These are phyloP conservation scores for Sylvilagus bachmani DNA, from an alignment of 2,113 vertebrate species.

Conservation along the genomic window DNA sequence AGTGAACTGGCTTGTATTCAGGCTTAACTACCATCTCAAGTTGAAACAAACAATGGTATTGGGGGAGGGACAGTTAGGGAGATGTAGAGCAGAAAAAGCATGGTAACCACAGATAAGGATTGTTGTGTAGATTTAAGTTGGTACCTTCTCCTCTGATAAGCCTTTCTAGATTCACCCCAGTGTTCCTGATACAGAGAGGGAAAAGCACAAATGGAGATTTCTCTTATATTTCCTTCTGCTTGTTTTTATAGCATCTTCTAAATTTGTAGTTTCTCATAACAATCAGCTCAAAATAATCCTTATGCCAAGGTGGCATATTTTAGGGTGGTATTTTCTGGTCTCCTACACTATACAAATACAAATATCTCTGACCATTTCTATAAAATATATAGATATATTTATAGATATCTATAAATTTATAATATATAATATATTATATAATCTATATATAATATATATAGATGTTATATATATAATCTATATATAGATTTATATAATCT, in stretches of 20 bases:
- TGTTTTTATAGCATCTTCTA: slow-evolving; percentile 15
- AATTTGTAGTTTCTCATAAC: slow-evolving; percentile 32
- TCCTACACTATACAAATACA: background rate
- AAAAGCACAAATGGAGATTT: background rate
- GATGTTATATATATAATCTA: background rate
- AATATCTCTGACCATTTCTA: background rate
- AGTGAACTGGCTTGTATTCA: background rate
- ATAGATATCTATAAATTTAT: too few species aligned
- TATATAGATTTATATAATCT: background rate
- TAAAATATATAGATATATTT: background rate
- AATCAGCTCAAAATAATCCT: slow-evolving; percentile 30
- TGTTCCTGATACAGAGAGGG: background rate
- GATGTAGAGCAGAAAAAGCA: background rate
- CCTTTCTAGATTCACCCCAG: background rate
- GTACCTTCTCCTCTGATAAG: background rate
- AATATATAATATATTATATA: too few species aligned
- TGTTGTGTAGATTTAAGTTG: background rate
- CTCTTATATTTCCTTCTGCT: background rate
- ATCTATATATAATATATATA: too few species aligned
- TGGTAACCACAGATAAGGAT: background rate
- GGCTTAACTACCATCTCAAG: background rate
- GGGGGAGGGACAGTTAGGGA: background rate
- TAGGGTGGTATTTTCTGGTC: slow-evolving; percentile 5
- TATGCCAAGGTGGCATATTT: slow-evolving; percentile 45
- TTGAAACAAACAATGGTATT: background rate